phyloP scores from a whole-genome alignment of 2,888 invertebrate genomes.

The Cephonodes hylas region DNA sequence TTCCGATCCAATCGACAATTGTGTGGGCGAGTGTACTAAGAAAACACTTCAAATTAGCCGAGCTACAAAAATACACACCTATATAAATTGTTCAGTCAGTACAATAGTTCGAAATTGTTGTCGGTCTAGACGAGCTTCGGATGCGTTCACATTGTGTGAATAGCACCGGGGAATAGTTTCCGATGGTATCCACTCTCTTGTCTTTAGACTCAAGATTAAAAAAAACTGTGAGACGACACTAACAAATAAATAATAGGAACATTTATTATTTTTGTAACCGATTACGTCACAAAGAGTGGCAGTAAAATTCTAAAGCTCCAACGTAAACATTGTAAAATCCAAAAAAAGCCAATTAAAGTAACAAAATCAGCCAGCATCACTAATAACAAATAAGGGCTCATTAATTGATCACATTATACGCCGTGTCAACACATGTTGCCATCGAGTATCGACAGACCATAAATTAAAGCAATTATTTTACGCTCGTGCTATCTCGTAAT shows the following conservation, averaged over 20 bases:
- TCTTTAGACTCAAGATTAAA: neutral
- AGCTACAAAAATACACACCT: neutral
- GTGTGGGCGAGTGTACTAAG: neutral
- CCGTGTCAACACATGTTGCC: neutral
- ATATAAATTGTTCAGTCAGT: constrained; percentile 5
- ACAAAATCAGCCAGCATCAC: too few species aligned
- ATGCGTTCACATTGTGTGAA: neutral
- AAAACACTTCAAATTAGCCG: neutral
- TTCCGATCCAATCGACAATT: neutral
- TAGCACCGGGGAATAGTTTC: neutral
- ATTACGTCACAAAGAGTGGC: too few species aligned
- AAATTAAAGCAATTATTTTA: constrained; percentile 1
- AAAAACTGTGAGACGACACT: too few species aligned
- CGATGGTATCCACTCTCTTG: too few species aligned
- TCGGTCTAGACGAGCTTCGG: neutral
- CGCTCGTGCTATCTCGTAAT: neutral
- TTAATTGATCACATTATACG: neutral
- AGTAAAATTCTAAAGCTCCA: neutral
- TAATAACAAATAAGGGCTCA: neutral
- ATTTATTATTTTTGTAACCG: too few species aligned
- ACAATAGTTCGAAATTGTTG: constrained; percentile 4
- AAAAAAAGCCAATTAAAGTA: too few species aligned
- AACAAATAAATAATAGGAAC: too few species aligned
- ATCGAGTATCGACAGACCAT: neutral
- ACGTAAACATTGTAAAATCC: too few species aligned